Conservation (phyloP, 2,113 vertebrate genomes). For the Typhlomys cinereus region DNA sequence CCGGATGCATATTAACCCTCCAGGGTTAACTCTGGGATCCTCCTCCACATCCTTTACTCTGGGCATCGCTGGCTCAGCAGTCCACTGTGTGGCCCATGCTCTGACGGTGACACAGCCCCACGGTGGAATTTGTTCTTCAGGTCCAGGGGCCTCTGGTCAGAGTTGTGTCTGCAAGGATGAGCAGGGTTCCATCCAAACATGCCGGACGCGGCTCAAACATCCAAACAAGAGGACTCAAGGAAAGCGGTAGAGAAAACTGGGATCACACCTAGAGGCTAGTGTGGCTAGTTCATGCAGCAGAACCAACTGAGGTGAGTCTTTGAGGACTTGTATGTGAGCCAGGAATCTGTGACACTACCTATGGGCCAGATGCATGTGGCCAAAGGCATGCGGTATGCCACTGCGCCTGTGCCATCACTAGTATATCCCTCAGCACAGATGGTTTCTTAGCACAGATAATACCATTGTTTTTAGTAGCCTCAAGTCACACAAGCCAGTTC, state of each 20-base stretch:
- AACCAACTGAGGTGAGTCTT: neutral
- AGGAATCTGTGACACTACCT: neutral
- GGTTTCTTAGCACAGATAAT: neutral
- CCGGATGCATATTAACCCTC: neutral
- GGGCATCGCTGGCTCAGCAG: neutral
- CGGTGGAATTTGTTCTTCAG: neutral
- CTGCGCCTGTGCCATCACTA: neutral
- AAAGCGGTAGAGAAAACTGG: neutral
- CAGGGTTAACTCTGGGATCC: neutral
- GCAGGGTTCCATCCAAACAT: neutral
- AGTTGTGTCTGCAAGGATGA: neutral
- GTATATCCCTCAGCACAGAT: neutral
- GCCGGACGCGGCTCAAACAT: neutral
- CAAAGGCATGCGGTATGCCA: neutral
- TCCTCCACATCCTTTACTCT: neutral
- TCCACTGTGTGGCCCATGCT: neutral
- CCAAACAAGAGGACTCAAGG: neutral
- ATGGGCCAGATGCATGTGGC: neutral
- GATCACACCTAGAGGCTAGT: neutral
- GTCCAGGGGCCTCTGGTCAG: neutral
- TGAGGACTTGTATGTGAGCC: fast-evolving
- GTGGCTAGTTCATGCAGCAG: neutral
- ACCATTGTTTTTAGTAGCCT: too few species aligned
- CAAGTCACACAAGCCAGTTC: neutral
- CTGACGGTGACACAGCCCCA: too few species aligned